Base-by-base conservation (phyloP, 1,140 invertebrate genomes). In the Philotrypesis tridentata region DNA sequence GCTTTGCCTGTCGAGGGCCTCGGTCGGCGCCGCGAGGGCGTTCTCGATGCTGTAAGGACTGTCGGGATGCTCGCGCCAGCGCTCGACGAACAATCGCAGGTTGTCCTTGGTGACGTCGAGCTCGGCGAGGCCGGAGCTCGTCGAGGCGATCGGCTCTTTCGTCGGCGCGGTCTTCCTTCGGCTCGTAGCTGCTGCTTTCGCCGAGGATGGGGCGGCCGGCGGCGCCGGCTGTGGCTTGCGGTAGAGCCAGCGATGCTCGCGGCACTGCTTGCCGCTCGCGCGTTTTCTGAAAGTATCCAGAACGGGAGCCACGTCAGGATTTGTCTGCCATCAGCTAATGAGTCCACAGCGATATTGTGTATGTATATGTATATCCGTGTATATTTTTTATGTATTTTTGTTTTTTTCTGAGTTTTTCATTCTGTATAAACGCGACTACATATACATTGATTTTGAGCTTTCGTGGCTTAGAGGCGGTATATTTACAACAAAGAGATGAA, bases 101-200 rank as follows among this genome's bases (percentile, higher is more conserved):
- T 97, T 97, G 87, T 97, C 96, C 92, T 97, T 97, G n/a, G 96
- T 94, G 75, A 95, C 92, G 86, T 96, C 96, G 85, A 97, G 92
- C 83, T 95, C 94, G 40, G 23, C n/a, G 4, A 40, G 9, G 33
- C 27, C 33, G 3, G 63, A 43, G 21, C 37, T 37, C 55, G 75
- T 85, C 14, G 76, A 43, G 4, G 43, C 70, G 75, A 37, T 85
- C 4, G 73, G 65, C 6, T 23, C 29, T 23, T 21, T 33, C 40
- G 27, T 40, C 14, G 40, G 21, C n/a, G 68, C 12, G 2, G 14
- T 31, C 37, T 71, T 40, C 5, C 21, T 23, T 8, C 21, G 27
- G 27, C 25, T 31, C 11, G 77, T n/a, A 37, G 48, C 23, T 21
- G 37, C 33, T n/a, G 68, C 61, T 11, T 11, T 23, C n/a, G 31